Evolutionary conservation across 2,888 invertebrate species (phyloP), one percentile per base, ranked within the genome.

Genomic region (Andrena chrysosceles): DNA sequence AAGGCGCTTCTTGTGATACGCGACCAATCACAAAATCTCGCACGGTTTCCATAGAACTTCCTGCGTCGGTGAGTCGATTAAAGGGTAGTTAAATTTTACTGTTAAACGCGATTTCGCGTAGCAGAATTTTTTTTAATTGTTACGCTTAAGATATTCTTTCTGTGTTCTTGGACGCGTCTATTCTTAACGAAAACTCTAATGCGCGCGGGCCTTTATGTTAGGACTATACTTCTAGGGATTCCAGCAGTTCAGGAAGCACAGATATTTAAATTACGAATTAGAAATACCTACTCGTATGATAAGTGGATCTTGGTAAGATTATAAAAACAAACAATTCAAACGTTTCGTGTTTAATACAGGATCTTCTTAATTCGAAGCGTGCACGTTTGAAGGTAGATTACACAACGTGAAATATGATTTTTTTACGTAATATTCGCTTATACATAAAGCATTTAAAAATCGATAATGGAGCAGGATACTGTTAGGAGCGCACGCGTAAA

Each of bases 401-500:
- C 66, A 13, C 16, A 60, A 52, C n/a, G 35, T 62, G 48, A 62
- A 62, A 26, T 29, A 16, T 31, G 10, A 42, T n/a, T 77, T 62
- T 31, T 83, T 84, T 75, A 83, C 63, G 72, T 83, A 84, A 83
- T 83, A 69, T 72, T 72, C 67, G 26, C 78, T 66, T 84, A 52
- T 84, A 76, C 69, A 48, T 79, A 67, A 73, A 76, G 70, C 63
- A 80, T 83, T 80, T 60, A 86, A 89, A 90, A 91, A 90, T 90
- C 90, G 91, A 90, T 90, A 90, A 86, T 67, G 74, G 77, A 68
- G 62, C 76, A 68, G 66, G 67, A 72, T 82, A 73, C 74, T 73
- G 78, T 74, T 83, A 82, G 87, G 86, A 75, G 91, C 90, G 91
- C 90, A 90, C 81, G 90, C 91, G 90, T 88, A 83, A 79, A 73